A percentile compares a stretch with the other conserved stretches of the same genome.
Conservation (phyloP, 53 echinoderm and acorn worm genomes). For the Mesocentrotus franciscanus region DNA sequence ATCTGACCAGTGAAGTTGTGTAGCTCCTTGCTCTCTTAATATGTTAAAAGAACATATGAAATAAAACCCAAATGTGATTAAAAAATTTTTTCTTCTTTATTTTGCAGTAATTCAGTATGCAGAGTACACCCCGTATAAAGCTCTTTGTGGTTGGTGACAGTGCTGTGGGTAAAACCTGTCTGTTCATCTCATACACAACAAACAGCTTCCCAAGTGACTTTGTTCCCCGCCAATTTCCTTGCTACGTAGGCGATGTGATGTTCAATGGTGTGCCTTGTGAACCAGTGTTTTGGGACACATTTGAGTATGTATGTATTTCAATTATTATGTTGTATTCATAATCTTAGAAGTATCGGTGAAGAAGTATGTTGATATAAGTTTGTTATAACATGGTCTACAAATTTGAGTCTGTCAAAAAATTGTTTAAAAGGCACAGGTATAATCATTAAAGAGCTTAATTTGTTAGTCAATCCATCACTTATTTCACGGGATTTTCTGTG, state of each 20-base stretch:
- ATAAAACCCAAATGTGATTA: background rate
- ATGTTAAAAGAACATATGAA: background rate
- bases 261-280: conserved; percentile 75
- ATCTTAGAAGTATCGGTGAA: background rate
- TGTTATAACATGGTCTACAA: background rate
- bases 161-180: conserved; percentile 86
- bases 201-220: conserved; percentile 80
- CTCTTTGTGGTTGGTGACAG: conserved; percentile 81
- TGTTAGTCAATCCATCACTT: no score
- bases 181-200: conserved; percentile 84
- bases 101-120: conserved; percentile 5
- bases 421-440: no score
- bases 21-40: background rate
- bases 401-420: background rate
- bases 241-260: conserved; percentile 68
- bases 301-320: conserved; percentile 73
- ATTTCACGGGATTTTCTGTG: no score
- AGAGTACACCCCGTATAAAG: conserved; percentile 71
- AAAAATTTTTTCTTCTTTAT: background rate
- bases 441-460: no score
- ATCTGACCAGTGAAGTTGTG: background rate
- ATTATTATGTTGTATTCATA: background rate
- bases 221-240: conserved; percentile 82
- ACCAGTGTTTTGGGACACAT: conserved; percentile 79
- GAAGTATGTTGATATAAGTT: background rate